Evolutionary conservation across 2,113 vertebrate genomes (phyloP), one percentile per base, ranked within the genome.

Genomic region (Suricata suricatta): DNA sequence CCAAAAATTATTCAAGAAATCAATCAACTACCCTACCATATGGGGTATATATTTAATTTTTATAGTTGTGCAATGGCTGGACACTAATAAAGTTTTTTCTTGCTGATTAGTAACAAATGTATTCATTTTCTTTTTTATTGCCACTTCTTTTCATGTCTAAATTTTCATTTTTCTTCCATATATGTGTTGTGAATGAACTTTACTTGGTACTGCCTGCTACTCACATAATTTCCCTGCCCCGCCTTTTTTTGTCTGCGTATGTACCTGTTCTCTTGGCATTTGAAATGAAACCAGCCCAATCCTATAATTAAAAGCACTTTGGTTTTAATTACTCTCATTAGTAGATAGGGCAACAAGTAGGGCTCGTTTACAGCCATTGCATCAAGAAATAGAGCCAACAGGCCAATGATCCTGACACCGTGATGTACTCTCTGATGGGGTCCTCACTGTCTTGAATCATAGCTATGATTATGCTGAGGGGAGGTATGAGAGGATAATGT

Each of bases 321-420:
- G n/a, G 4, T 60, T 96, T 98, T 98, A 98, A 98, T 98, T 98
- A 92, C 88, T 80, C 93, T 93, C 84, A 68, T 57, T 66, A 85
- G 57, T 74, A 98, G 94, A 87, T 97, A 89, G 88, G 90, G 97
- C 95, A 97, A 95, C 77, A 98, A 98, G 77, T 10, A 77, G 90
- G 81, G 71, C 77, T 91, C 88, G 90, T 93, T 93, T 76, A 31
- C 1, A 96, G 66, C n/a, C 89, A 66, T 98, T 97, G 64, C 52
- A 87, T 52, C 41, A 98, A 98, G 94, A 92, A 77, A 38, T 86
- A 54, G 68, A 83, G 29, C 86, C 54, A 50, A 93, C 63, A 89
- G 52, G 84, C 97, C 95, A 76, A 88, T 97, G 96, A 97, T 98
- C 96, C 72, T 88, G 23, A 77, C 50, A 7, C 86, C 1, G 1